A percentile compares a stretch with the other conserved stretches of the same genome.
phyloP scores from a whole-genome alignment of 2,113 vertebrate species.

The Dasyornis broadbenti region DNA sequence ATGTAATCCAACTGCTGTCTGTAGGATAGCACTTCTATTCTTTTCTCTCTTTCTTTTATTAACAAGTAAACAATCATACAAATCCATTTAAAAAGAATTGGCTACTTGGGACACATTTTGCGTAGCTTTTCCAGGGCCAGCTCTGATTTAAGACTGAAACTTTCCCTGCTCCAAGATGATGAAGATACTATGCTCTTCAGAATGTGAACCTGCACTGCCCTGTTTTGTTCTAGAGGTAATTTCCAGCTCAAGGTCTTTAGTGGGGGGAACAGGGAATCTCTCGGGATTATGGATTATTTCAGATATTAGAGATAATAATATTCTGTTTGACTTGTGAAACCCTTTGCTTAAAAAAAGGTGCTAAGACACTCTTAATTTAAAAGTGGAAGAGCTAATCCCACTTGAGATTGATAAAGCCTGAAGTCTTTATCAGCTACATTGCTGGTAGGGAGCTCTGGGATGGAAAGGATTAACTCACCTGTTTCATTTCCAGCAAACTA shows the following conservation, averaged over 20 bases:
- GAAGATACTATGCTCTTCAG: neutral
- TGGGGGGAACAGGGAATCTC: too few relatives aligned
- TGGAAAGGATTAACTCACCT: constrained; percentile 4
- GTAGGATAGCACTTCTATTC: neutral
- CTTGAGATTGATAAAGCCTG: neutral
- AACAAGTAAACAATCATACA: neutral
- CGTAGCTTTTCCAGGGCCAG: neutral
- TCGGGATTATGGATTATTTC: neutral
- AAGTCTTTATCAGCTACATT: neutral
- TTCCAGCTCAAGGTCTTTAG: neutral
- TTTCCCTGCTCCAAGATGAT: neutral
- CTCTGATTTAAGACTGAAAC: neutral
- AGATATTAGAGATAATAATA: neutral
- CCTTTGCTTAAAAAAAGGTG: neutral
- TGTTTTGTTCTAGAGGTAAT: neutral
- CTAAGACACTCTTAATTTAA: neutral
- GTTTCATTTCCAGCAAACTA: neutral
- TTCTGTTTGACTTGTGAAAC: neutral
- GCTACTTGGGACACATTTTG: neutral
- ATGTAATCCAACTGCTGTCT: neutral
- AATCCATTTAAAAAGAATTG: neutral
- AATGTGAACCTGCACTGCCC: accelerated
- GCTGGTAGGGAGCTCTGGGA: neutral
- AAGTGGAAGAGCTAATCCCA: neutral
- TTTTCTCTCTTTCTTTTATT: neutral